Evolutionary conservation across 2,797 vertebrate genomes (phyloP).

Genomic region (Gallinago nigripennis): DNA sequence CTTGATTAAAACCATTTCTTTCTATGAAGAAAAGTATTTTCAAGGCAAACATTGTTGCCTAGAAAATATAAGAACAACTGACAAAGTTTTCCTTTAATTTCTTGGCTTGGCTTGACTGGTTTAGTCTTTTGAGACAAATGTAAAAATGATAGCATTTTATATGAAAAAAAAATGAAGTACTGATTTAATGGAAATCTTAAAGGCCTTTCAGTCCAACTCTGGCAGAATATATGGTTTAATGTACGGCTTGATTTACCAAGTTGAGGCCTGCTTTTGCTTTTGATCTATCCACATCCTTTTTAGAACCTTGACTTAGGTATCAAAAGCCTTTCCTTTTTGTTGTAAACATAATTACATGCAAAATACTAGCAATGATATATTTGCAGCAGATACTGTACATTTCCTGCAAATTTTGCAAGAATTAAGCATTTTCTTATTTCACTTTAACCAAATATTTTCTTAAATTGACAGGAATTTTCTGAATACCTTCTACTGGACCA

Average conservation of each 20-base stretch:
- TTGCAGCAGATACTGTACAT: background rate
- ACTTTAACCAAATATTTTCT: background rate
- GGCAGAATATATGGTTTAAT: background rate
- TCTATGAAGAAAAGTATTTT: background rate
- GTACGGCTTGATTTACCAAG: background rate
- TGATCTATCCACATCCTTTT: background rate
- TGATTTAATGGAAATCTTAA: background rate
- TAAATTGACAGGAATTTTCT: background rate
- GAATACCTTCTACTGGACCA: background rate
- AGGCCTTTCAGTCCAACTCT: background rate
- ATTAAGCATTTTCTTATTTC: background rate
- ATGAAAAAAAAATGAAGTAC: background rate
- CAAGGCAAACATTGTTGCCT: background rate
- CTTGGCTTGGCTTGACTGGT: background rate
- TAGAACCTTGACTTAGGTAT: background rate
- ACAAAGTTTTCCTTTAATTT: background rate
- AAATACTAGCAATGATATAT: background rate
- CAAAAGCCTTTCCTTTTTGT: background rate
- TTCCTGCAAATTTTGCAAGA: background rate
- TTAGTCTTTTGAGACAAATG: background rate
- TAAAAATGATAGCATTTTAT: background rate
- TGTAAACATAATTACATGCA: background rate
- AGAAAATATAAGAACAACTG: background rate
- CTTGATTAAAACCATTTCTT: constrained; percentile 5
- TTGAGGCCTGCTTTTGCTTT: background rate